These are phyloP conservation scores for Microtus montanus DNA, from an alignment of 2,113 vertebrate species.

Conservation along the genomic window DNA sequence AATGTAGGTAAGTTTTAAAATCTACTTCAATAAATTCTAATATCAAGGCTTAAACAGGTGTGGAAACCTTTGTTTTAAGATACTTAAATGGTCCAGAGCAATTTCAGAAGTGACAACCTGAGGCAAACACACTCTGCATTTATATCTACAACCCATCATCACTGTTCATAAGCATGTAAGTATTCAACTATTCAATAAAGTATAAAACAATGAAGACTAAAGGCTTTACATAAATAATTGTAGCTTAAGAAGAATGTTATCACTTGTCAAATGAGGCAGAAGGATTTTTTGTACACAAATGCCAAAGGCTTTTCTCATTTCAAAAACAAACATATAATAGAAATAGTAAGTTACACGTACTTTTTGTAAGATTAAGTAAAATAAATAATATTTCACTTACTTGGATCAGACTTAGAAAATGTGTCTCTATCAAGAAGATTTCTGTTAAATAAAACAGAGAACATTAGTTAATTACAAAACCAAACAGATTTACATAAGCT, in stretches of 20 bases:
- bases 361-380: conserved; percentile 39
- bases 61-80: neutral
- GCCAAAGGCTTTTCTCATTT: neutral
- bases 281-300: conserved; percentile 12
- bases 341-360: neutral
- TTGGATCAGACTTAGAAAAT: conserved; percentile 78
- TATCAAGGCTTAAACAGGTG: neutral
- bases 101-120: neutral
- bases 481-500: conserved; percentile 19
- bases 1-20: neutral
- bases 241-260: neutral
- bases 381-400: conserved; percentile 63
- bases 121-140: neutral
- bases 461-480: neutral
- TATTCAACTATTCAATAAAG: neutral
- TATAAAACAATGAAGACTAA: neutral
- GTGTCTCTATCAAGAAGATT: conserved; percentile 96
- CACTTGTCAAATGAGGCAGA: neutral
- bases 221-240: neutral
- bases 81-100: neutral
- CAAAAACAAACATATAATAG: conserved; percentile 9
- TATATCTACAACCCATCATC: neutral
- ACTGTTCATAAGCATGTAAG: neutral
- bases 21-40: neutral
- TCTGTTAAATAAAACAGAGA: conserved; percentile 80